Conservation (phyloP, 2,797 vertebrate species). For the Apogon hyalosoma region DNA sequence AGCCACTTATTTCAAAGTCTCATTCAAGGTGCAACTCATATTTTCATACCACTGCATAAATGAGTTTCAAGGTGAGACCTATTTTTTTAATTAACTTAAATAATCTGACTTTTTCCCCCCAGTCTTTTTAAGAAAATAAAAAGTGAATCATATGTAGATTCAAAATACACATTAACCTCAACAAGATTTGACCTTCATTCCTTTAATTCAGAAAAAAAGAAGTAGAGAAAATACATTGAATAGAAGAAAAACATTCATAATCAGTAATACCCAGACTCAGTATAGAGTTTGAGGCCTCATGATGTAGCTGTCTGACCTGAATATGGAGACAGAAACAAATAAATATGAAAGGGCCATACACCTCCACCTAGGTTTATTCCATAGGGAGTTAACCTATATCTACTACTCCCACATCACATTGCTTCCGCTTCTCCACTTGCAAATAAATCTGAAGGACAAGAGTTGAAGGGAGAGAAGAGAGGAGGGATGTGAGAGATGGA, state of each 20-base stretch:
- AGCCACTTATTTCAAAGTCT: constrained; percentile 17
- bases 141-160: neutral
- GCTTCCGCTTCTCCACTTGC: constrained; percentile 61
- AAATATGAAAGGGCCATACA: constrained; percentile 65
- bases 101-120: neutral
- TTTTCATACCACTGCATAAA: neutral
- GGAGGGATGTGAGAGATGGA: constrained; percentile 23
- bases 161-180: neutral
- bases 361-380: constrained; percentile 59
- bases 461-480: constrained; percentile 52
- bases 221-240: neutral
- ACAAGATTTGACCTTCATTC: neutral
- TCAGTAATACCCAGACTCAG: too few species aligned
- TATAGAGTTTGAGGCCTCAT: constrained; percentile 8
- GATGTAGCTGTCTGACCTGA: constrained; percentile 46
- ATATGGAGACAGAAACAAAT: constrained; percentile 38
- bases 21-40: constrained; percentile 4
- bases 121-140: neutral
- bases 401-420: constrained; percentile 61
- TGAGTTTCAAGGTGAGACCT: constrained; percentile 3
- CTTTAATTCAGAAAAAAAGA: constrained; percentile 2
- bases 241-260: constrained; percentile 18
- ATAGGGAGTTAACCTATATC: constrained; percentile 75
- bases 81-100: neutral
- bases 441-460: constrained; percentile 73